Evolutionary conservation across 2,797 vertebrate genomes (phyloP).

Genomic region (Cynopterus sphinx): DNA sequence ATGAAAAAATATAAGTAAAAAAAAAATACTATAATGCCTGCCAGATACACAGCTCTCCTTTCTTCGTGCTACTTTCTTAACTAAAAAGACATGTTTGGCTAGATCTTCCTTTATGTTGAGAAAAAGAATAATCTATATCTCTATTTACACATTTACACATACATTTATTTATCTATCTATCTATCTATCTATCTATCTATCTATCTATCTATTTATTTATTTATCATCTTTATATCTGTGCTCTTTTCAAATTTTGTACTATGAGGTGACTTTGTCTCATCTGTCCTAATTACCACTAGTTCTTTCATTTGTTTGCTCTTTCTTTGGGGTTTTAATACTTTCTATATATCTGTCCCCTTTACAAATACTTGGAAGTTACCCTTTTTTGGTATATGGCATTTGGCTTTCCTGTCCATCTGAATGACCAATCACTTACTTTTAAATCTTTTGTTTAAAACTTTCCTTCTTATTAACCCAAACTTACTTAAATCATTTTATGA

Average conservation of each 20-base stretch:
- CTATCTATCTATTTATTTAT: background rate
- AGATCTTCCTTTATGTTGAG: background rate
- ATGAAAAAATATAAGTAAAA: background rate
- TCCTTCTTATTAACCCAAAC: background rate
- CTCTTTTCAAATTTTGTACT: background rate
- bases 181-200: too few relatives aligned
- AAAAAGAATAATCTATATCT: background rate
- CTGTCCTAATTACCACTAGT: background rate
- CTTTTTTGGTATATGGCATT: background rate
- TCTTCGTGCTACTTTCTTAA: background rate
- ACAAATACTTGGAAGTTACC: background rate
- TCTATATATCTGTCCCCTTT: background rate
- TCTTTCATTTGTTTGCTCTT: background rate
- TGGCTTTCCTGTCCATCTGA: background rate
- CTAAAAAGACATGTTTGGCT: constrained; percentile 2
- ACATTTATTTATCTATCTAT: too few relatives aligned
- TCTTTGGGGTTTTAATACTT: background rate
- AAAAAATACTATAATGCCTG: background rate
- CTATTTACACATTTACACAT: background rate
- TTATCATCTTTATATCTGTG: background rate
- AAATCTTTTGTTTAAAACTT: background rate
- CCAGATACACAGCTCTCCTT: background rate
- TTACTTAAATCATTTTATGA: constrained; percentile 11
- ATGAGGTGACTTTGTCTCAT: background rate
- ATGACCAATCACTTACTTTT: background rate